Conservation (phyloP, 2,888 invertebrate species). For the Bombyx huttoni region DNA sequence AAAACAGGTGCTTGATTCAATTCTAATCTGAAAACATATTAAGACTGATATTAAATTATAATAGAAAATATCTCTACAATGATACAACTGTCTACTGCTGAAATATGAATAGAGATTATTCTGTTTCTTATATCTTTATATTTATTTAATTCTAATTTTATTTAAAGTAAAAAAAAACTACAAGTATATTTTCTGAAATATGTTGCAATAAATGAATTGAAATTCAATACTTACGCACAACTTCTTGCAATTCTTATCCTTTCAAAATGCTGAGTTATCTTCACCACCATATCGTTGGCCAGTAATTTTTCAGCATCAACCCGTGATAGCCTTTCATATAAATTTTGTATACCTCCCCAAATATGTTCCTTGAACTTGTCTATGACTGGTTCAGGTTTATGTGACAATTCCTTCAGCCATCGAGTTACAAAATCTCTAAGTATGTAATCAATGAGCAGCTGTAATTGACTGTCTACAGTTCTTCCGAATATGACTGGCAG, state of each 20-base stretch:
- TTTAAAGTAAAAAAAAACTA: too few species aligned
- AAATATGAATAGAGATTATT: too few species aligned
- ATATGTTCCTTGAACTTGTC: constrained; percentile 83
- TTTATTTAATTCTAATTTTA: too few species aligned
- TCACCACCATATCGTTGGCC: constrained; percentile 85
- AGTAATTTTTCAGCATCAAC: constrained; percentile 87
- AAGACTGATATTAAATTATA: too few species aligned
- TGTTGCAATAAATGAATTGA: not conserved
- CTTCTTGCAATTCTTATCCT: constrained; percentile 84
- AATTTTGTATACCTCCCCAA: constrained; percentile 82
- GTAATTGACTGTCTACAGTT: constrained; percentile 86
- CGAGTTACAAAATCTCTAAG: constrained; percentile 83
- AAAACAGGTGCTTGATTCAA: constrained; percentile 77
- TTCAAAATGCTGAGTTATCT: constrained; percentile 88
- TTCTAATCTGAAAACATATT: constrained; percentile 65
- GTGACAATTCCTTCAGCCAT: constrained; percentile 81
- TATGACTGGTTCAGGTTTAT: constrained; percentile 76
- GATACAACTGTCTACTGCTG: too few species aligned
- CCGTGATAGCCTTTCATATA: constrained; percentile 80
- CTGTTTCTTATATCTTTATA: too few species aligned
- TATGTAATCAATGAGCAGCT: constrained; percentile 85
- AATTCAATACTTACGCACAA: constrained; percentile 75
- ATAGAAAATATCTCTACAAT: too few species aligned
- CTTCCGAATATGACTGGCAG: constrained; percentile 86
- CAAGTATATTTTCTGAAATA: too few species aligned